These are phyloP conservation scores for Fratercula arctica DNA, from an alignment of 2,797 vertebrate genomes.

Conservation along the genomic window DNA sequence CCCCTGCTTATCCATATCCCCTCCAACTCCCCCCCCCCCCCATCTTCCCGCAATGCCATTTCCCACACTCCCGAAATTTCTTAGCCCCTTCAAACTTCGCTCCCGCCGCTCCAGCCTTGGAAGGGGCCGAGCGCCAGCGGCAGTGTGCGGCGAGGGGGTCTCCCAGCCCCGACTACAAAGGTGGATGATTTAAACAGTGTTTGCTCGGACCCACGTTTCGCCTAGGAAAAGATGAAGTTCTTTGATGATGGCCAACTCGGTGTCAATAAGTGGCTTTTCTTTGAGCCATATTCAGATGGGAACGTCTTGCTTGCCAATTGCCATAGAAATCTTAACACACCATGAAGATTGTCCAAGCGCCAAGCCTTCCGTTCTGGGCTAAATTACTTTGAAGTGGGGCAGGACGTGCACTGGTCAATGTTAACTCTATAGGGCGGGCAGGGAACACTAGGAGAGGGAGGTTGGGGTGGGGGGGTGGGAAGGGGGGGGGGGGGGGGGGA, in stretches of 20 bases:
- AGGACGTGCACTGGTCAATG: slow-evolving; percentile 90
- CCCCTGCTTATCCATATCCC: not conserved
- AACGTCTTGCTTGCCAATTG: slow-evolving; percentile 86
- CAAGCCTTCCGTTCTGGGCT: slow-evolving; percentile 87
- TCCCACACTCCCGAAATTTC: slow-evolving; percentile 51
- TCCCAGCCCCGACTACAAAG: slow-evolving; percentile 69
- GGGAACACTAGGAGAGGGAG: slow-evolving; percentile 85
- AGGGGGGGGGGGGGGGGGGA: slow-evolving; percentile 31
- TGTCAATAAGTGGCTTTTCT: slow-evolving; percentile 87
- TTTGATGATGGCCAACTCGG: slow-evolving; percentile 88
- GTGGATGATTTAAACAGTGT: slow-evolving; percentile 72
- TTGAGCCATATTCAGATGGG: slow-evolving; percentile 86
- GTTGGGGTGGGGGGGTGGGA: slow-evolving; percentile 50
- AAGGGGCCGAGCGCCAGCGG: slow-evolving; percentile 39
- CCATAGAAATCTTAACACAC: slow-evolving; percentile 95
- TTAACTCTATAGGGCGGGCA: slow-evolving; percentile 89
- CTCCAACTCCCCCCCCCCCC: too few species aligned
- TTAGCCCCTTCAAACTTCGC: slow-evolving; percentile 23
- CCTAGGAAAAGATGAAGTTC: slow-evolving; percentile 77
- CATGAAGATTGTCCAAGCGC: slow-evolving; percentile 91
- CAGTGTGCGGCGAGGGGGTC: slow-evolving; percentile 48
- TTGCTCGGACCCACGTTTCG: slow-evolving; percentile 64
- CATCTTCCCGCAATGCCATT: not conserved
- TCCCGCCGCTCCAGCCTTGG: not conserved
- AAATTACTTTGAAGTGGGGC: slow-evolving; percentile 92